Evolutionary conservation across 2,113 vertebrate genomes (phyloP), one percentile per base, ranked within the genome.

Genomic region (Aphyosemion australe): DNA sequence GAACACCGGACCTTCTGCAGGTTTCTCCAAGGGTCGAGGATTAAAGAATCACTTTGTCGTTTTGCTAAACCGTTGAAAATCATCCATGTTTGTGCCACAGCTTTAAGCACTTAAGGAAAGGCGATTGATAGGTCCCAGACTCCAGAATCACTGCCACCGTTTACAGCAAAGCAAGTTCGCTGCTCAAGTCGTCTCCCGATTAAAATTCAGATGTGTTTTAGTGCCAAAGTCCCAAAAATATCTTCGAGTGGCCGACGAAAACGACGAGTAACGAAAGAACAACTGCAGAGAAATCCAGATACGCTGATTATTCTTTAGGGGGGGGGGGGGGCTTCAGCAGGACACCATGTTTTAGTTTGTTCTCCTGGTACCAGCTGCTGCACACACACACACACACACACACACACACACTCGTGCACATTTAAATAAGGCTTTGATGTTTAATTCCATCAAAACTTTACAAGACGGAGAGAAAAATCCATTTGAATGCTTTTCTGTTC

Each of bases 21-120:
- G 15, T 5, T 31, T 4, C 42, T 32, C 8, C 20, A 37, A 19
- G 11, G n/a, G 14, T 45, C 11, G 13, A 34, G 15, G 46, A 60
- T 19, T 51, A 9, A 69, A 8, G 45, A 61, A 5, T 15, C 39
- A 77, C 56, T 71, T 69, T 65, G 37, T 61, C 39, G 16, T 59
- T 1, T 45, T 47, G 46, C 48, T 11, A 4, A 64, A 48, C 32
- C 12, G 37, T 32, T 32, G 26, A 54, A 12, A 4, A 1, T 61
- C 13, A 46, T 12, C 37, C 58, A 66, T 58, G 13, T 53, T 78
- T 0, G 64, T 80, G 84, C 80, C 80, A 78, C 75, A 67, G 47
- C 62, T 73, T 69, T 52, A 57, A 71, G 55, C 34, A 52, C 34
- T 72, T 69, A 21, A 55, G 26, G 26, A 26, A 26, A n/a, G n/a